These are phyloP conservation scores for Heliconius charithonia DNA, from an alignment of 2,888 invertebrate species.

Conservation along the genomic window DNA sequence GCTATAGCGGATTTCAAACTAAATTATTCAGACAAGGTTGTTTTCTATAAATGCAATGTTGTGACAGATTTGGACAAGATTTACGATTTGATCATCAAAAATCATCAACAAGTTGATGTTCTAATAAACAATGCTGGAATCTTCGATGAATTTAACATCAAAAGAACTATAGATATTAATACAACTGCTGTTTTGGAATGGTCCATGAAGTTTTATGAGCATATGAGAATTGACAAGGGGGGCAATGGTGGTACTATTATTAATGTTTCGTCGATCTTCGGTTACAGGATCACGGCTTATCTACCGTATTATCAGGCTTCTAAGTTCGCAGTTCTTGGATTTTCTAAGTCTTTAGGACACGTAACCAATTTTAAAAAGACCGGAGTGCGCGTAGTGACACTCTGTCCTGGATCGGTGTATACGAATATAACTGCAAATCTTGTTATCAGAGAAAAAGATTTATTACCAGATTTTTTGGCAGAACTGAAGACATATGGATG, in stretches of 20 bases:
- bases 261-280: slow-evolving; percentile 84
- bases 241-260: slow-evolving; percentile 84
- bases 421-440: slow-evolving; percentile 51
- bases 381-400: slow-evolving; percentile 72
- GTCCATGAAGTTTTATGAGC: slow-evolving; percentile 76
- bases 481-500: slow-evolving; percentile 45
- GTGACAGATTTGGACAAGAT: slow-evolving; percentile 67
- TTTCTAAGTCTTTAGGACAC: slow-evolving; percentile 70
- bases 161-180: slow-evolving; percentile 59
- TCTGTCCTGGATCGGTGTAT: slow-evolving; percentile 73
- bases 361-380: slow-evolving; percentile 66
- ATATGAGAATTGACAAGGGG: slow-evolving; percentile 79
- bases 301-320: slow-evolving; percentile 83
- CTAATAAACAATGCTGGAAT: slow-evolving; percentile 70
- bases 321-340: slow-evolving; percentile 78
- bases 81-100: slow-evolving; percentile 55
- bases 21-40: slow-evolving; percentile 68
- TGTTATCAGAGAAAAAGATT: slow-evolving; percentile 41
- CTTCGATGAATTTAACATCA: slow-evolving; percentile 48
- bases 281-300: slow-evolving; percentile 72
- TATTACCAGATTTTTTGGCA: slow-evolving; percentile 35
- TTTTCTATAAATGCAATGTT: slow-evolving; percentile 76
- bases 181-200: slow-evolving; percentile 58
- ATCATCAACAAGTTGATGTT: slow-evolving; percentile 62
- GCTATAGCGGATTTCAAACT: slow-evolving; percentile 49